phyloP scores from a whole-genome alignment of 2,888 invertebrate species.

The Crossocerus cetratus region DNA sequence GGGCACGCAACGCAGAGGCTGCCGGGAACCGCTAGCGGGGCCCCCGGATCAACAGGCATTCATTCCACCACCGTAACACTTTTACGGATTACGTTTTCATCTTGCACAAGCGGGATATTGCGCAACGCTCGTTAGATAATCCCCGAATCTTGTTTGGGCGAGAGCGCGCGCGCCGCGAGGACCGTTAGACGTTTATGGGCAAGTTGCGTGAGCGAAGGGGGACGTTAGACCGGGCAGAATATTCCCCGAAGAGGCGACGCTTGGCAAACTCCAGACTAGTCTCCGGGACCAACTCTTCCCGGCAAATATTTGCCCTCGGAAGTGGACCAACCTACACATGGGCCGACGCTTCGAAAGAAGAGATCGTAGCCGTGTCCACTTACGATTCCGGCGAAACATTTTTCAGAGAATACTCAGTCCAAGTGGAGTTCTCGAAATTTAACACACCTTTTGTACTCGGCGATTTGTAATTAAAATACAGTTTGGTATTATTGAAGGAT shows the following conservation, averaged over 20 bases:
- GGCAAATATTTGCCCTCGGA: slow-evolving; percentile 38
- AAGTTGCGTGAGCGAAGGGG: slow-evolving; percentile 6
- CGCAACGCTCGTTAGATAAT: slow-evolving; percentile 64
- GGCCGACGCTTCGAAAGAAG: not conserved
- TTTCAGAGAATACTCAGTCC: too few relatives aligned
- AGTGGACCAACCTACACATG: slow-evolving; percentile 18
- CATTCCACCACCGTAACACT: slow-evolving; percentile 61
- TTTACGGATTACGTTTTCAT: slow-evolving; percentile 64
- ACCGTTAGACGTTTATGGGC: slow-evolving; percentile 54
- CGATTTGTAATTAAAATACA: too few relatives aligned
- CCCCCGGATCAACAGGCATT: slow-evolving; percentile 33
- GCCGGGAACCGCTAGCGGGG: slow-evolving; percentile 7
- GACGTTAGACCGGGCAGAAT: not conserved
- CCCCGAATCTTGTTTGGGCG: slow-evolving; percentile 54
- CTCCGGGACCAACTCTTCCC: slow-evolving; percentile 14
- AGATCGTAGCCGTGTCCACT: not conserved
- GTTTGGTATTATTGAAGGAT: too few relatives aligned
- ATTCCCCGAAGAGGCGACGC: slow-evolving; percentile 7
- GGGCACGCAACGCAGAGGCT: too few relatives aligned
- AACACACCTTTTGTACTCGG: not conserved
- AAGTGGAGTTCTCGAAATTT: not conserved
- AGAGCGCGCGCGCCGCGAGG: slow-evolving; percentile 26
- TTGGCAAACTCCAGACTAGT: not conserved
- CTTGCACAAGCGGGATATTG: slow-evolving; percentile 67
- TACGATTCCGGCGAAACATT: too few relatives aligned